Evolutionary conservation across 2,113 vertebrate genomes (phyloP).

Genomic region (Ageneiosus marmoratus): DNA sequence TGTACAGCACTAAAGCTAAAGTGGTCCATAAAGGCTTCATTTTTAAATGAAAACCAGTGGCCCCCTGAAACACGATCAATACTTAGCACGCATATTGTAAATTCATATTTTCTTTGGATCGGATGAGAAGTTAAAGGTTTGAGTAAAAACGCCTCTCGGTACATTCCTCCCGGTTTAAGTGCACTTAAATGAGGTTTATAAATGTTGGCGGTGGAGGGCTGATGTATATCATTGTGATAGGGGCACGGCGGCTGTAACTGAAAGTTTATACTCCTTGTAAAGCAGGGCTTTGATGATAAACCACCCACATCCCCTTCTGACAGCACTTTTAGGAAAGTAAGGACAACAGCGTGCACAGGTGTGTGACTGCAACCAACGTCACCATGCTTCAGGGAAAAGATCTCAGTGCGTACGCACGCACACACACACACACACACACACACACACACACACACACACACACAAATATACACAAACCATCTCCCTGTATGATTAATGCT

Average conservation of each 20-base stretch:
- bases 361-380: slow-evolving; percentile 26
- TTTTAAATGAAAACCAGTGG: slow-evolving; percentile 21
- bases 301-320: slow-evolving; percentile 47
- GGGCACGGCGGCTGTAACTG: slow-evolving; percentile 31
- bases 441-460: slow-evolving; percentile 1
- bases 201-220: slow-evolving; percentile 29
- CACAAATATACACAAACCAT: neutral
- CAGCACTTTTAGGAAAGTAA: slow-evolving; percentile 19
- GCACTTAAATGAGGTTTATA: slow-evolving; percentile 39
- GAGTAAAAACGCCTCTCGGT: slow-evolving; percentile 10
- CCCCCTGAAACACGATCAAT: slow-evolving; percentile 40
- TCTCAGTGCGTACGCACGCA: neutral
- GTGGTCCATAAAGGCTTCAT: slow-evolving; percentile 23
- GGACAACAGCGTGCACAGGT: slow-evolving; percentile 37
- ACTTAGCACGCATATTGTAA: slow-evolving; percentile 24
- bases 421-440: neutral
- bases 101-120: slow-evolving; percentile 30
- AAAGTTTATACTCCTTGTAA: slow-evolving; percentile 46
- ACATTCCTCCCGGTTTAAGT: slow-evolving; percentile 24
- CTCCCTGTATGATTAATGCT: slow-evolving; percentile 23
- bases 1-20: slow-evolving; percentile 19
- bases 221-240: slow-evolving; percentile 41
- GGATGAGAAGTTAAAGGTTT: slow-evolving; percentile 12
- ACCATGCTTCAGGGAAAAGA: neutral
- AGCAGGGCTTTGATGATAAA: slow-evolving; percentile 46